Base-by-base conservation (phyloP, 1,140 invertebrate genomes). In the Drosophila kepulauana region DNA sequence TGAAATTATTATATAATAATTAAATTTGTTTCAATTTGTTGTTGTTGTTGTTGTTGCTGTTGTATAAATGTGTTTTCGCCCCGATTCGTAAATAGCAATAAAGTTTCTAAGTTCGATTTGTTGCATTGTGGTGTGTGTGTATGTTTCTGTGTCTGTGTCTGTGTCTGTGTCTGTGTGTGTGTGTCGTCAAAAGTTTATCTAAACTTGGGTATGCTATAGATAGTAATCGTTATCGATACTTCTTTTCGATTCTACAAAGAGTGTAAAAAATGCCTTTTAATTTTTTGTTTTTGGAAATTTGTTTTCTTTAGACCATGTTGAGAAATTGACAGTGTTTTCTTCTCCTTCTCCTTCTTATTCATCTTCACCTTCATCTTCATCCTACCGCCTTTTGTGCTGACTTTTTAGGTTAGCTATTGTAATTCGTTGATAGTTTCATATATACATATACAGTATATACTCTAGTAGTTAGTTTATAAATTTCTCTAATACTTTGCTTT, bases 1-100 rank as follows among this genome's bases (percentile, higher is more conserved):
- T 88, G 84, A 88, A 88, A 89, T 84, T 88, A 88, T 88, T 77
- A 75, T 48, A 82, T 89, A 88, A 82, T 88, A 81, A 88, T 80
- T 81, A 69, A 80, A 80, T 82, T 75, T 78, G 72, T 79, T 59
- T 51, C 48, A 38, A 67, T 28, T 73, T 54, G 20, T 61, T 56
- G 35, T 49, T 72, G n/a, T 43, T 69, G 8, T 67, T 59, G 35
- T 72, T 49, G 25, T 57, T 77, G 20, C 43, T 51, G 10, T 58
- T 69, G 48, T 66, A 57, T 66, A 66, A 56, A 57, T 66, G 63
- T 72, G 45, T 64, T 62, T 28, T 20, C 33, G 33, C 33, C 33
- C 33, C 33, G 33, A 28, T 15, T 46, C 52, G 70, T 52, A 51
- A 61, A 45, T 61, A 56, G 33, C 46, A 66, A 56, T 54, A 79